Evolutionary conservation across 2,888 invertebrate genomes (phyloP).

Genomic region (Diadegma fenestrale): DNA sequence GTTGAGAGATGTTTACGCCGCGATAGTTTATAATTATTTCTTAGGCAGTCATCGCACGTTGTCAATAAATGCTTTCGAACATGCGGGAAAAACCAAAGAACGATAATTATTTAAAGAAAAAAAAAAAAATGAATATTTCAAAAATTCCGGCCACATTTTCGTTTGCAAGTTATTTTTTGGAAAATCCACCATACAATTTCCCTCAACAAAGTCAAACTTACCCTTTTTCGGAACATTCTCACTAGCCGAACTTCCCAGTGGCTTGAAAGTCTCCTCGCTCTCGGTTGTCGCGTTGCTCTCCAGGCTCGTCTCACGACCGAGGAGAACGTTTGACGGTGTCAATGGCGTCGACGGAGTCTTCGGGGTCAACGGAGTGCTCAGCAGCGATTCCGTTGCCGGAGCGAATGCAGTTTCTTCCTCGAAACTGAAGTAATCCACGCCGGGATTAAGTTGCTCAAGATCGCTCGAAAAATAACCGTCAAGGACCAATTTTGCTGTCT

Average conservation of each 20-base stretch:
- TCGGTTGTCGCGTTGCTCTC: slow-evolving; percentile 80
- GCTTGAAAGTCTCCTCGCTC: slow-evolving; percentile 81
- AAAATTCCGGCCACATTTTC: not conserved
- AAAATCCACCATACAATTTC: slow-evolving; percentile 7
- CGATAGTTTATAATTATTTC: not conserved
- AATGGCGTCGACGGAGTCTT: slow-evolving; percentile 62
- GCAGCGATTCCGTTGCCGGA: slow-evolving; percentile 61
- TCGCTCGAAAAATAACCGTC: slow-evolving; percentile 91
- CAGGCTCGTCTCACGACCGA: slow-evolving; percentile 76
- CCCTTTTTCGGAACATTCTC: slow-evolving; percentile 75
- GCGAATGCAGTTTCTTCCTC: slow-evolving; percentile 78
- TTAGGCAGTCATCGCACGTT: not conserved
- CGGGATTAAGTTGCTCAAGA: slow-evolving; percentile 78
- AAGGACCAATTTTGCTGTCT: slow-evolving; percentile 95
- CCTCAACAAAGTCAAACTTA: slow-evolving; percentile 61
- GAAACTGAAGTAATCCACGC: slow-evolving; percentile 82
- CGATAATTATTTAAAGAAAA: not conserved
- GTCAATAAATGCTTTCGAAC: not conserved
- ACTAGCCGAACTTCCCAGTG: slow-evolving; percentile 73
- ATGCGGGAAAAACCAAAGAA: slow-evolving; percentile 18
- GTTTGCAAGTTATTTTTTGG: not conserved
- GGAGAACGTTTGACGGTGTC: slow-evolving; percentile 66
- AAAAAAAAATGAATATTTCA: not conserved
- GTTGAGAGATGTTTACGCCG: not conserved
- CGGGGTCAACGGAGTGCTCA: slow-evolving; percentile 70